phyloP scores from a whole-genome alignment of 2,888 invertebrate species.

The Chloromyia formosa region DNA sequence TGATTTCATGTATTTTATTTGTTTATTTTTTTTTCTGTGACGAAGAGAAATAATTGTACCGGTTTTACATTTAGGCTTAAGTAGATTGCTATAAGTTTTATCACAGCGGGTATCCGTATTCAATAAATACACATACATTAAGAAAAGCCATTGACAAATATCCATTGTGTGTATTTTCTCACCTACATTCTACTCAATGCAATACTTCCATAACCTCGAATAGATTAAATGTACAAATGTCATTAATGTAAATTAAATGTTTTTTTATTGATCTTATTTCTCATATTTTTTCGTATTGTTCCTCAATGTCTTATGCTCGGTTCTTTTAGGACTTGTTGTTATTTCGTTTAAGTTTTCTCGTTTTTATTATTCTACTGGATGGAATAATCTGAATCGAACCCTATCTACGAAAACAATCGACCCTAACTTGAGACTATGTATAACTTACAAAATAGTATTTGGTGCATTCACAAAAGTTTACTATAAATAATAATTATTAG shows the following conservation, averaged over 20 bases:
- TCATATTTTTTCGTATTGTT: neutral
- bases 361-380: slow-evolving; percentile 39
- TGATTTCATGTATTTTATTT: neutral
- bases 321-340: neutral
- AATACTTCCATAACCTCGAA: neutral
- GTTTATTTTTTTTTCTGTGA: slow-evolving; percentile 2
- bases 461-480: slow-evolving; percentile 53
- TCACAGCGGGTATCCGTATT: slow-evolving; percentile 27
- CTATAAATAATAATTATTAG: neutral
- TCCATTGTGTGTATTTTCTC: neutral
- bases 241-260: neutral
- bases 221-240: neutral
- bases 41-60: neutral
- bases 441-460: slow-evolving; percentile 53
- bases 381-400: slow-evolving; percentile 44
- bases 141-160: slow-evolving; percentile 27
- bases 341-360: slow-evolving; percentile 1
- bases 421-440: slow-evolving; percentile 46
- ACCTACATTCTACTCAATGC: neutral
- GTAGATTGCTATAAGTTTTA: slow-evolving; percentile 39
- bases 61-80: slow-evolving; percentile 31
- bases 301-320: too few species aligned
- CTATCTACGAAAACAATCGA: slow-evolving; percentile 40
- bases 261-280: slow-evolving; percentile 13
- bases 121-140: slow-evolving; percentile 12